Conservation (phyloP, 2,113 vertebrate species). For the Kryptolebias marmoratus region DNA sequence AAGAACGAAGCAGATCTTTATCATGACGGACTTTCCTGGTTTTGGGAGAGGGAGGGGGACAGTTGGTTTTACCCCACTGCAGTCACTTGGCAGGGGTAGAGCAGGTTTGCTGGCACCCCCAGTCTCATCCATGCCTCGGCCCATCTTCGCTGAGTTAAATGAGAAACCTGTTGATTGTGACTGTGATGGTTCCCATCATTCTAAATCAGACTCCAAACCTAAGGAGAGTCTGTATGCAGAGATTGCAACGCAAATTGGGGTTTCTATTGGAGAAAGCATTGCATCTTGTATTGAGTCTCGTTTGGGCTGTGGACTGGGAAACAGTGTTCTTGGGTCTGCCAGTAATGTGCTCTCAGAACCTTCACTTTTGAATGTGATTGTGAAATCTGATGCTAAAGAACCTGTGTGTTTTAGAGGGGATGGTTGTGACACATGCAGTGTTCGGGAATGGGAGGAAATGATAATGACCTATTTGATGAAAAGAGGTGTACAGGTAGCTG, state of each 20-base stretch:
- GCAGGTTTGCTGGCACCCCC: background rate
- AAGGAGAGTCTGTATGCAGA: background rate
- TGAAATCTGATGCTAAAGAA: background rate
- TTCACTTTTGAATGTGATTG: background rate
- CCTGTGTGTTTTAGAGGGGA: constrained; percentile 5
- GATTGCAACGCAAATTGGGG: background rate
- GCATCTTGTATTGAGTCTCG: background rate
- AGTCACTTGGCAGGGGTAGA: too few species aligned
- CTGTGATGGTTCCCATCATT: background rate
- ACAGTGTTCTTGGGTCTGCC: background rate
- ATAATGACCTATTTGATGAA: background rate
- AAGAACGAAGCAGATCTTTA: too few species aligned
- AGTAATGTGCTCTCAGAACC: background rate
- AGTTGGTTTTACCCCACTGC: too few species aligned
- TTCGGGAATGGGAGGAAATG: background rate
- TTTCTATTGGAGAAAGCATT: background rate
- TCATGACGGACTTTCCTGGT: too few species aligned
- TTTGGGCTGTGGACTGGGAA: background rate
- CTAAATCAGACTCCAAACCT: background rate
- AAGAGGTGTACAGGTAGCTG: background rate
- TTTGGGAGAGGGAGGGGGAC: too few species aligned
- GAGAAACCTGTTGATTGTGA: background rate
- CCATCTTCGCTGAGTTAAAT: background rate
- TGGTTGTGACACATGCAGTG: background rate
- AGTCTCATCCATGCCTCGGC: background rate